phyloP scores from a whole-genome alignment of 2,797 vertebrate genomes.

The Karalla daura region DNA sequence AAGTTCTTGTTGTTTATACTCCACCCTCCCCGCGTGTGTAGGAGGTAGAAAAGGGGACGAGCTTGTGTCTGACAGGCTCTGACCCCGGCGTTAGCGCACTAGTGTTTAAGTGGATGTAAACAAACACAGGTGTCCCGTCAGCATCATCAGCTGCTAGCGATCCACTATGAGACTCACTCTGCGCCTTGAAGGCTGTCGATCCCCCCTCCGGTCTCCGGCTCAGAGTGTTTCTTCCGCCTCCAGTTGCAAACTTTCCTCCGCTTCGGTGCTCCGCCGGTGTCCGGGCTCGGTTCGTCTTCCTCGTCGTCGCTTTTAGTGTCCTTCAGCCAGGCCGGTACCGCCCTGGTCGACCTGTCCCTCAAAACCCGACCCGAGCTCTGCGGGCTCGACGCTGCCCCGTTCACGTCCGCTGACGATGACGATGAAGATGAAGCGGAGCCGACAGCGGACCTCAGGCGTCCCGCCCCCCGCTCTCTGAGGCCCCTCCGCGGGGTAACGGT shows the following conservation, averaged over 20 bases:
- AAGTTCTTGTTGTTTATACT: slow-evolving; percentile 64
- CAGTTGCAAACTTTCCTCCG: slow-evolving; percentile 89
- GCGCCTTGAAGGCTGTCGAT: slow-evolving; percentile 63
- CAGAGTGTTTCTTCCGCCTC: slow-evolving; percentile 85
- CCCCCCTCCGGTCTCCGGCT: slow-evolving; percentile 70
- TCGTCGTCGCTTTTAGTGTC: slow-evolving; percentile 77
- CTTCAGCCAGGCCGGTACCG: slow-evolving; percentile 85
- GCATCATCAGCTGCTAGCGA: not conserved
- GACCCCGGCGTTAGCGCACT: slow-evolving; percentile 20
- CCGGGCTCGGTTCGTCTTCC: slow-evolving; percentile 67
- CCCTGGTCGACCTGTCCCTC: slow-evolving; percentile 83
- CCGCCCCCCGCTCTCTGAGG: slow-evolving; percentile 75
- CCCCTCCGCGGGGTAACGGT: slow-evolving; percentile 71
- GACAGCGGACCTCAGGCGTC: slow-evolving; percentile 74
- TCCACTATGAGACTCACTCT: slow-evolving; percentile 75
- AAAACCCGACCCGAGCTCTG: slow-evolving; percentile 80
- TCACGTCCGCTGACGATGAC: slow-evolving; percentile 64
- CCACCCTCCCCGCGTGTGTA: slow-evolving; percentile 61
- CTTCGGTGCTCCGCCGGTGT: slow-evolving; percentile 80
- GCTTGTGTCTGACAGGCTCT: slow-evolving; percentile 55
- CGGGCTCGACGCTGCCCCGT: slow-evolving; percentile 66
- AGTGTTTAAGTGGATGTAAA: slow-evolving; percentile 5
- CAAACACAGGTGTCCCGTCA: not conserved
- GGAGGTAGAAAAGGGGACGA: slow-evolving; percentile 70
- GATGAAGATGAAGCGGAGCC: too few relatives aligned